Base-by-base conservation (phyloP, 2,113 vertebrate genomes). In the Oncorhynchus tshawytscha region DNA sequence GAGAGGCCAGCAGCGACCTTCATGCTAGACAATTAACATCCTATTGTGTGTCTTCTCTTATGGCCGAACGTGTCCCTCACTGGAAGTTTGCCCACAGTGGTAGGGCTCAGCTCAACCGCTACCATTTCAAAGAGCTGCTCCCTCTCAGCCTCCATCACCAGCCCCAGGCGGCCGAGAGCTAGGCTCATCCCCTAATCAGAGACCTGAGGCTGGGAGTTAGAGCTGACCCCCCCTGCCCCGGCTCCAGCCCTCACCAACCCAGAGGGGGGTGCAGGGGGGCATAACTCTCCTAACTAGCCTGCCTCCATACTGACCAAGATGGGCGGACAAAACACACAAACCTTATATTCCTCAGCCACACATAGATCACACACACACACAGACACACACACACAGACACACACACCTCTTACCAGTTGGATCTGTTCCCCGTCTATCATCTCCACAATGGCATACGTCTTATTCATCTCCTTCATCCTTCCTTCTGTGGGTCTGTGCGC, bases 401-500 rank as follows among this genome's bases (percentile, higher is more conserved):
- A 7, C 66, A 18, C 66, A 16, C 66, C n/a, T n/a, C n/a, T 94
- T 91, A 95, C 94, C 93, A 93, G 89, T 82, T 95, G 93, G 81
- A 94, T 93, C 78, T 94, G 90, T 84, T 94, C 90, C 81, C 92
- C 92, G 83, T 94, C 91, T 67, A 94, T 86, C 74, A 94, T 91
- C 85, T 94, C 92, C 85, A 95, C 92, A 82, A 95, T 92, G 78
- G 93, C 92, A 82, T 88, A 93, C 0, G 91, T 93, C 82, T 93
- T 94, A 82, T 49, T 93, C 86, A 91, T 87, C 73, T 94, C 94
- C 88, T 93, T 94, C 93, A 94, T 93, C 82, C 78, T 72, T 70
- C 78, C 77, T 77, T 62, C 45, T 13, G 22, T 59, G n/a, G 66
- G 1, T 67, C 18, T n/a, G 16, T 39, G 64, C 72, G 16, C 49